Percentiles rank a stretch among this genome's conserved stretches.
These are phyloP conservation scores for Struthio camelus DNA, from an alignment of 2,113 vertebrate genomes.

Conservation along the genomic window DNA sequence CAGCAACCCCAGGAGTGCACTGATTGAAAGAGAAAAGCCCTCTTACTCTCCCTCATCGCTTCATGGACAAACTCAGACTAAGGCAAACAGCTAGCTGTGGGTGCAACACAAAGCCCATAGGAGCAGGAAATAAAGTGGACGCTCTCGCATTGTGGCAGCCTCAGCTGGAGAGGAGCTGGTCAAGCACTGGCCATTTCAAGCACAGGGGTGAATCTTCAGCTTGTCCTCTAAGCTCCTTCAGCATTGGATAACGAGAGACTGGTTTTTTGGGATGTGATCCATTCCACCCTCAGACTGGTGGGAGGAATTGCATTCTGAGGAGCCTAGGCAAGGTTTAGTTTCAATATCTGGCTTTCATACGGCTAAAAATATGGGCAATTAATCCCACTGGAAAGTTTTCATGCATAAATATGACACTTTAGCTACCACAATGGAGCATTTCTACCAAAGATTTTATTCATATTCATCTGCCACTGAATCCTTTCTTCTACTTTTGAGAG, in stretches of 20 bases:
- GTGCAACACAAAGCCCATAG: not conserved
- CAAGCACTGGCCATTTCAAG: not conserved
- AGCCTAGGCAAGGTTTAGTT: not conserved
- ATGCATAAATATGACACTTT: not conserved
- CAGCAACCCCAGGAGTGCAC: not conserved
- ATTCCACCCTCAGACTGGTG: not conserved
- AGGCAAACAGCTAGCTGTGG: not conserved
- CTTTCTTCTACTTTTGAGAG: not conserved
- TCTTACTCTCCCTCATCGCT: not conserved
- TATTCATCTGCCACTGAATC: not conserved
- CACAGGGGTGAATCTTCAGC: not conserved
- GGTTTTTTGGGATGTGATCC: not conserved
- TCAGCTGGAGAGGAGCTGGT: not conserved
- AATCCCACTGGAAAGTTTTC: not conserved
- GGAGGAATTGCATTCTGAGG: not conserved
- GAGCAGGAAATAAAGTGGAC: not conserved
- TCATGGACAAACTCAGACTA: not conserved
- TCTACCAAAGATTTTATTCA: not conserved
- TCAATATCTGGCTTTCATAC: not conserved
- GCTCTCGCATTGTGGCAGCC: not conserved
- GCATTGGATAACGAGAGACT: not conserved
- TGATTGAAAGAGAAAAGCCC: not conserved
- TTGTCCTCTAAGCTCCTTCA: not conserved
- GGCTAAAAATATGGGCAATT: not conserved
- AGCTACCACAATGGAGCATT: not conserved